Percentiles rank a stretch among this genome's conserved stretches.
Evolutionary conservation across 2,888 invertebrate species (phyloP).

Genomic region (Thereva unica): DNA sequence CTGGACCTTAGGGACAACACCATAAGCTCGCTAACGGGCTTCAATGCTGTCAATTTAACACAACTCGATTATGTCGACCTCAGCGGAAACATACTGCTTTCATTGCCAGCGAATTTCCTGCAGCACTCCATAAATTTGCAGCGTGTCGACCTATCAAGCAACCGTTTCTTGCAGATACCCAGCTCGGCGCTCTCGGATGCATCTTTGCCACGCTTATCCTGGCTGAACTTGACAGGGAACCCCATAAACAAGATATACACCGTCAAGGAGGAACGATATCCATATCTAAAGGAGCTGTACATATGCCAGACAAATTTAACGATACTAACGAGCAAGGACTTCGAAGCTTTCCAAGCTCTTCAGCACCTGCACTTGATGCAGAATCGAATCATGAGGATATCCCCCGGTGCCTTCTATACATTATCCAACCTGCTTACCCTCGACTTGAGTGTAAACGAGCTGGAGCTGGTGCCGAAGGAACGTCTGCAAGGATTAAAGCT

Average conservation of each 20-base stretch:
- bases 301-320: conserved; percentile 79
- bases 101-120: conserved; percentile 81
- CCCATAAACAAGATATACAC: conserved; percentile 73
- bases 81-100: conserved; percentile 73
- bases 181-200: conserved; percentile 72
- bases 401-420: conserved; percentile 82
- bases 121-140: conserved; percentile 72
- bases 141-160: conserved; percentile 76
- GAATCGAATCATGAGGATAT: conserved; percentile 77
- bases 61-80: conserved; percentile 75
- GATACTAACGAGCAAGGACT: conserved; percentile 82
- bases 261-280: conserved; percentile 72
- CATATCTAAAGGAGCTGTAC: conserved; percentile 79
- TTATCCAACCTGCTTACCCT: conserved; percentile 75
- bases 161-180: conserved; percentile 80
- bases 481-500: conserved; percentile 77
- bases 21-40: conserved; percentile 75
- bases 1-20: conserved; percentile 75
- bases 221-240: conserved; percentile 83
- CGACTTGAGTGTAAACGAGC: conserved; percentile 80
- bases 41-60: conserved; percentile 74
- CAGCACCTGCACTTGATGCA: conserved; percentile 73
- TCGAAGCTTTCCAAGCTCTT: conserved; percentile 79
- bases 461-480: conserved; percentile 82
- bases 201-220: conserved; percentile 71